Base-by-base conservation (phyloP, 2,888 invertebrate genomes). In the Cacoxenus indagator region DNA sequence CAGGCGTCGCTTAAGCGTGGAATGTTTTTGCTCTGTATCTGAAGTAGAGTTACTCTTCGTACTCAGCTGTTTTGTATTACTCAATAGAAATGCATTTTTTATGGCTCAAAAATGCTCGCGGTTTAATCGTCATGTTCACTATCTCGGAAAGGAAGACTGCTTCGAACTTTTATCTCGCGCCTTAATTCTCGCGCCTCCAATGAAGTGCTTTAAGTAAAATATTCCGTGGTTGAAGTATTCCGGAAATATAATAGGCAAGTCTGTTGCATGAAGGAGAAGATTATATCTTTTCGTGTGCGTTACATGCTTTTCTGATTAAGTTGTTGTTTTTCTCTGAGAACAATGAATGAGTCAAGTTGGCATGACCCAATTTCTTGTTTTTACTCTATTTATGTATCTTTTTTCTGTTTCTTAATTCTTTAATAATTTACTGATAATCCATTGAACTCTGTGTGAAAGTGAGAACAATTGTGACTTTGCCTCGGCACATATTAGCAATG, bases 161-260 rank as follows among this genome's bases (percentile, higher is more conserved):
- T 65, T 70, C 55, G 68, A 61, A 70, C 24, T 24, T 61, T 57
- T 29, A 59, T 31, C 57, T 17, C 17, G 29, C n/a, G 59, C 19
- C 19, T 17, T 14, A 0, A 37, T 2, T 37, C 37, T 22, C 22
- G 24, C 9, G 51, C 22, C 51, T 51, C 19, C 22, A 22, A 17
- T 22, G 66, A 31, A 29, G 54, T 69, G 31, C 37, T 17, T n/a
- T 48, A 19, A 48, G 6, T n/a, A 22, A 19, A n/a, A 51, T 17
- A 22, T 6, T 8, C 11, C 51, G 51, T 9, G n/a, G 11, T 5
- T 51, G n/a, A 72, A 73, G 66, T 73, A 70, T 74, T 78, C 78
- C 78, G 78, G 78, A 78, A 75, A 78, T 77, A 74, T 77, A 78
- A 73, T 76, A 73, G 75, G 72, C 71, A 22, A 51, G 51, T 22